Evolutionary conservation across 2,888 invertebrate species (phyloP).

Genomic region (Polymixis lichenea): DNA sequence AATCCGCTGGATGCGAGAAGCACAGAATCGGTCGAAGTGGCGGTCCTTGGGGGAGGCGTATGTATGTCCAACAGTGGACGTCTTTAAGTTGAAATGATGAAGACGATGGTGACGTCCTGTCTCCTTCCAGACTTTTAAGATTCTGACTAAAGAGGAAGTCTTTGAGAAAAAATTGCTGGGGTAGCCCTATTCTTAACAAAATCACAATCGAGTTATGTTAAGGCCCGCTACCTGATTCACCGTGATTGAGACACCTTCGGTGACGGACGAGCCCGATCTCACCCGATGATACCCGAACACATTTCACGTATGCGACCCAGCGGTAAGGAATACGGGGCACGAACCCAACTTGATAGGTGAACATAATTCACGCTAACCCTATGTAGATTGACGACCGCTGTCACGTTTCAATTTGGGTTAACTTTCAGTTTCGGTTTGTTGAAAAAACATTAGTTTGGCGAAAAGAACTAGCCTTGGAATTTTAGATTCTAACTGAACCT

Average conservation of each 20-base stretch:
- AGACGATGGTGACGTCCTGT: no score
- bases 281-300: constrained; percentile 40
- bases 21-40: no score
- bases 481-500: no score
- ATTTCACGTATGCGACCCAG: constrained; percentile 33
- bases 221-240: constrained; percentile 44
- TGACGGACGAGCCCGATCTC: constrained; percentile 39
- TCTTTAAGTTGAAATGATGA: no score
- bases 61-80: no score
- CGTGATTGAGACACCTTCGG: constrained; percentile 47
- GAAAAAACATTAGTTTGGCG: background rate
- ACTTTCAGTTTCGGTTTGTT: background rate
- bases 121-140: no score
- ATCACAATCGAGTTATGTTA: constrained; percentile 51
- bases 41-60: no score
- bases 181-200: constrained; percentile 35
- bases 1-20: no score
- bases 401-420: constrained; percentile 20
- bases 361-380: constrained; percentile 38
- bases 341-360: constrained; percentile 21
- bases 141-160: no score
- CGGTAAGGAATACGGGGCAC: constrained; percentile 30
- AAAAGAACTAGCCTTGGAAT: background rate
- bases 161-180: background rate
- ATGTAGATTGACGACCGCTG: constrained; percentile 15